These are phyloP conservation scores for Drosophila formosana DNA, from an alignment of 2,888 invertebrate species.

Conservation along the genomic window DNA sequence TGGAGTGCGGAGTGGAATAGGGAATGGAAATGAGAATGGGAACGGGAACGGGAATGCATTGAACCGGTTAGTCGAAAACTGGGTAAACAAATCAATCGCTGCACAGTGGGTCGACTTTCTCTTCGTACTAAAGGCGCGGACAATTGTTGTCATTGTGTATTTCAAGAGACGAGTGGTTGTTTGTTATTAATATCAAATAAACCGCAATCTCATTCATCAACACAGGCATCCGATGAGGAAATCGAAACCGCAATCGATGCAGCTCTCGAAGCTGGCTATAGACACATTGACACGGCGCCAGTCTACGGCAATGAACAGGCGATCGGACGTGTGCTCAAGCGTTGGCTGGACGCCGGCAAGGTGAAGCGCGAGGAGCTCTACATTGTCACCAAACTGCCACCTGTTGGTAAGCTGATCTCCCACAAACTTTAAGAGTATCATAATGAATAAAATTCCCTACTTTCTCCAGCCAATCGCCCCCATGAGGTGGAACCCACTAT, in stretches of 20 bases:
- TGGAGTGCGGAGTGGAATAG: neutral
- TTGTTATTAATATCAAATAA: constrained; percentile 6
- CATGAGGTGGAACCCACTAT: constrained; percentile 89
- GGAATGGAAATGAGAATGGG: neutral
- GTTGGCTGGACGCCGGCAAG: constrained; percentile 89
- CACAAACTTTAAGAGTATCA: neutral
- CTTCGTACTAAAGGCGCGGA: constrained; percentile 1
- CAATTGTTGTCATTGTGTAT: constrained; percentile 7
- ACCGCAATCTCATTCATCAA: constrained; percentile 41
- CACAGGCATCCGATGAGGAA: constrained; percentile 88
- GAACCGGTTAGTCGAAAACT: constrained; percentile 25
- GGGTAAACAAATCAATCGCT: constrained; percentile 31
- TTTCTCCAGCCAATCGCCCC: constrained; percentile 87
- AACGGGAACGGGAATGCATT: constrained; percentile 2
- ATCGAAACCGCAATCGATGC: constrained; percentile 89
- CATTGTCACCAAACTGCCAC: constrained; percentile 92
- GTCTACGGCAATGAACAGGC: constrained; percentile 91
- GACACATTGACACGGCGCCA: constrained; percentile 93
- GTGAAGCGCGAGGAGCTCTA: constrained; percentile 92
- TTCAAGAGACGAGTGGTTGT: neutral
- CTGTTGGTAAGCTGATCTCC: constrained; percentile 85
- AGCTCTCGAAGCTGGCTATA: constrained; percentile 91
- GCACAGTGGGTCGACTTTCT: constrained; percentile 41
- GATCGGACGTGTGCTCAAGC: constrained; percentile 90
- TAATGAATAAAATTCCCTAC: neutral